Percentiles rank a stretch among this genome's conserved stretches.
Evolutionary conservation across 2,113 vertebrate species (phyloP).

Genomic region (Tringa solitaria): DNA sequence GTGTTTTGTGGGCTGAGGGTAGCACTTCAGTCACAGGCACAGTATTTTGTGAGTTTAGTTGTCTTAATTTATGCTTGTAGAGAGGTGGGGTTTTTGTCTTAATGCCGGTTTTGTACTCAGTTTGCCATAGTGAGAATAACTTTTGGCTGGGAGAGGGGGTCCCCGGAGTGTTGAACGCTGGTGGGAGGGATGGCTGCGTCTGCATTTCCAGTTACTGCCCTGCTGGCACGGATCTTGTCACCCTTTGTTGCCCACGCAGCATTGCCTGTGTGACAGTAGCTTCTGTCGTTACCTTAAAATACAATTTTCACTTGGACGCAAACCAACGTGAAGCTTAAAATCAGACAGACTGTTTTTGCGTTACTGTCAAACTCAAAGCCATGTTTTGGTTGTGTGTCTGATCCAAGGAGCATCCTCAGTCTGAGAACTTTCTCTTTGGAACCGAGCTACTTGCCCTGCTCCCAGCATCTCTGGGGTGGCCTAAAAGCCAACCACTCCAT

Average conservation of each 20-base stretch:
- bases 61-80: neutral
- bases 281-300: neutral
- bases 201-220: neutral
- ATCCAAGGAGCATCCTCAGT: neutral
- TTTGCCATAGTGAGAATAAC: neutral
- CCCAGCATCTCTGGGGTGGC: neutral
- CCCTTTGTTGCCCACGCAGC: neutral
- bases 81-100: neutral
- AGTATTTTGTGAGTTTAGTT: no score
- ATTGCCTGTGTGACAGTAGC: no score
- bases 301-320: neutral
- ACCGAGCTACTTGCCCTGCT: neutral
- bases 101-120: neutral
- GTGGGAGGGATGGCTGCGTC: neutral
- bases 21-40: neutral
- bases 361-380: rapidly evolving
- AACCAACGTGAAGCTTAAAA: neutral
- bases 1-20: neutral
- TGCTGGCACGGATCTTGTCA: neutral
- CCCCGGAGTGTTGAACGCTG: neutral
- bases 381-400: no score
- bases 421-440: neutral
- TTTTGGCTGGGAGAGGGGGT: rapidly evolving
- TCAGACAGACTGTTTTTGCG: no score
- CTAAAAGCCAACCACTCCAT: rapidly evolving